These are phyloP conservation scores for Melanotaenia pygmaea DNA, from an alignment of 2,797 vertebrate genomes.

Conservation along the genomic window DNA sequence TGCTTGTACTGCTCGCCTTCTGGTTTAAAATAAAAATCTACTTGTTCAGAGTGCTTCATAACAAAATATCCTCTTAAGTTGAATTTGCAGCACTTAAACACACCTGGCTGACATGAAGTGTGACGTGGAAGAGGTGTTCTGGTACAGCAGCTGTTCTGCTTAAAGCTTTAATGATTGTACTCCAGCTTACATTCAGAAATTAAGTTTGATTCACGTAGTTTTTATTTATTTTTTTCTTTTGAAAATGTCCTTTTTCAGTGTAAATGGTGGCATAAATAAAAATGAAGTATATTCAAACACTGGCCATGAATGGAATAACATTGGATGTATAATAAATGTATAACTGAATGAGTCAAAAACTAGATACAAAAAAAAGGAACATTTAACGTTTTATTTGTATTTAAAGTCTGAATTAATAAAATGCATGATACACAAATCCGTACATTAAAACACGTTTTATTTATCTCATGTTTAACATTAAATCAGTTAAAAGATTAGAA, in stretches of 20 bases:
- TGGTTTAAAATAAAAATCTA: not conserved
- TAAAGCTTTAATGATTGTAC: conserved; percentile 47
- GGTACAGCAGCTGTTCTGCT: conserved; percentile 55
- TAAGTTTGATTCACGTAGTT: conserved; percentile 69
- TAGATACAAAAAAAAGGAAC: not conserved
- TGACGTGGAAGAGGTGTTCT: conserved; percentile 21
- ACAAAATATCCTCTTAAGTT: conserved; percentile 12
- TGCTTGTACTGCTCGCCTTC: conserved; percentile 34
- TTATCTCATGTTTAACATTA: not conserved
- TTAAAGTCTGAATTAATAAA: too few relatives aligned
- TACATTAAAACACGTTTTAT: not conserved
- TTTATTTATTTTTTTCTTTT: conserved; percentile 53
- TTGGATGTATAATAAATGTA: conserved; percentile 66
- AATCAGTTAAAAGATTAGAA: not conserved
- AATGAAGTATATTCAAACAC: conserved; percentile 66
- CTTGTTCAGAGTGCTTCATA: conserved; percentile 22
- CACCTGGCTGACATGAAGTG: not conserved
- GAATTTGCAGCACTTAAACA: conserved; percentile 24
- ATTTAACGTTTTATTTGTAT: too few relatives aligned
- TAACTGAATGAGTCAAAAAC: conserved; percentile 41
- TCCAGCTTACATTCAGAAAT: conserved; percentile 53
- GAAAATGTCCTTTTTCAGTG: conserved; percentile 46
- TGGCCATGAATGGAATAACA: conserved; percentile 63
- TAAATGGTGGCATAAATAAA: conserved; percentile 55
- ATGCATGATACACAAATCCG: too few relatives aligned